These are phyloP conservation scores for Diorhabda elongata DNA, from an alignment of 1,140 invertebrate species.

Conservation along the genomic window DNA sequence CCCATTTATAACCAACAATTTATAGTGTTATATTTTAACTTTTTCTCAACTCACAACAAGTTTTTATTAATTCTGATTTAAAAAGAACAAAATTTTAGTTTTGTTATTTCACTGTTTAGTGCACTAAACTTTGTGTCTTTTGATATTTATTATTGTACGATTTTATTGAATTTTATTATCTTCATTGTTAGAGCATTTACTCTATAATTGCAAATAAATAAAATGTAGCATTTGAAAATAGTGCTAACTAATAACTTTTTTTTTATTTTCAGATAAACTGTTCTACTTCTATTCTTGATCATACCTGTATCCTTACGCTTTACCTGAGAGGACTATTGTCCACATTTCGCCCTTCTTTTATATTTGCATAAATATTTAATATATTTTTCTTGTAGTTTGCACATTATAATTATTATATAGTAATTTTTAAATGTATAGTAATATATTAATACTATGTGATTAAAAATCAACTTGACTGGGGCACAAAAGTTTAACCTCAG, in stretches of 20 bases:
- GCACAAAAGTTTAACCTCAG: conserved; percentile 27
- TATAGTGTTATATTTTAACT: too few relatives aligned
- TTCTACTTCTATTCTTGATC: conserved; percentile 28
- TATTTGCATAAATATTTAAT: conserved; percentile 32
- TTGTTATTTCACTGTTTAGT: too few relatives aligned
- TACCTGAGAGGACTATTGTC: conserved; percentile 32
- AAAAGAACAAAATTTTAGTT: too few relatives aligned
- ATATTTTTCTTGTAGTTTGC: conserved; percentile 40
- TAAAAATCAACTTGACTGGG: conserved; percentile 29
- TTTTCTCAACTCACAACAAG: too few relatives aligned
- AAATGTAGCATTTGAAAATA: too few relatives aligned
- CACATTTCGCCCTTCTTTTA: conserved; percentile 32
- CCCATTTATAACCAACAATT: too few relatives aligned
- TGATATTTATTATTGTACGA: too few relatives aligned
- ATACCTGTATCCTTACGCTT: conserved; percentile 36
- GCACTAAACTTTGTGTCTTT: too few relatives aligned
- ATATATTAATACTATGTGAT: conserved; percentile 35
- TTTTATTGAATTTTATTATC: too few relatives aligned
- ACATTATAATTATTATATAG: conserved; percentile 32
- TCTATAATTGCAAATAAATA: too few relatives aligned
- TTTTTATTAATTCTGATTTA: too few relatives aligned
- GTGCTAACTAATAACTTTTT: conserved; percentile 1
- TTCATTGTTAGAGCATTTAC: too few relatives aligned
- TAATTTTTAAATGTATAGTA: conserved; percentile 38
- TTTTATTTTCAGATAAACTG: conserved; percentile 31